Base-by-base conservation (phyloP, 2,797 vertebrate species). In the Dallia pectoralis region DNA sequence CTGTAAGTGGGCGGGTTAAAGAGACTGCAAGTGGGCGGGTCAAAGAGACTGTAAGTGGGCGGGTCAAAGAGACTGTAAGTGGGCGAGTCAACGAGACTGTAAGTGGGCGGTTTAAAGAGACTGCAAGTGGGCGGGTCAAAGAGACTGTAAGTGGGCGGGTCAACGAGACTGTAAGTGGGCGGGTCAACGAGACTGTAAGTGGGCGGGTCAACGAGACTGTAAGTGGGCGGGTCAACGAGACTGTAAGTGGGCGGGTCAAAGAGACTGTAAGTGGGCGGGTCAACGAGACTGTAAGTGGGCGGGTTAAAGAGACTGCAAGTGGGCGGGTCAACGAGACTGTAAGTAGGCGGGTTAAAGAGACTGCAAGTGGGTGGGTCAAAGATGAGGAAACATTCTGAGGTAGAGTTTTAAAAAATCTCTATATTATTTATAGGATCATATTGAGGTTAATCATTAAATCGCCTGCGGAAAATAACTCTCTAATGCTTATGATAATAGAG, bases 241-340 rank as follows among this genome's bases (percentile, higher is more conserved):
- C 11, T 3, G 49, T 83, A 19, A 82, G 49, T 33, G 18, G 12
- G 36, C 0, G 3, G 65, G 56, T 32, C n/a, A 68, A 27, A 27
- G 15, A 29, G 27, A 82, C n/a, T n/a, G n/a, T n/a, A n/a, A n/a
- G n/a, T n/a, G n/a, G n/a, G n/a, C n/a, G n/a, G n/a, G n/a, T n/a
- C n/a, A n/a, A n/a, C n/a, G 7, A 76, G 2, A n/a, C 11, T 3
- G 49, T 83, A 19, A 82, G 49, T 33, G 18, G 12, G 36, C 0
- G 3, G 65, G 56, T 32, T 11, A 68, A 27, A 27, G 15, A 29
- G 2, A n/a, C 11, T 3, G 49, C 82, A 19, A 82, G 49, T 33
- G 18, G 12, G 36, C 0, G 3, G 65, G 56, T 32, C n/a, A 68
- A 27, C 25, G 15, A 29, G 2, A n/a, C 11, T 3, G 49, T 83